Conservation (phyloP, 2,888 invertebrate genomes). For the Pseudococcus longispinus region DNA sequence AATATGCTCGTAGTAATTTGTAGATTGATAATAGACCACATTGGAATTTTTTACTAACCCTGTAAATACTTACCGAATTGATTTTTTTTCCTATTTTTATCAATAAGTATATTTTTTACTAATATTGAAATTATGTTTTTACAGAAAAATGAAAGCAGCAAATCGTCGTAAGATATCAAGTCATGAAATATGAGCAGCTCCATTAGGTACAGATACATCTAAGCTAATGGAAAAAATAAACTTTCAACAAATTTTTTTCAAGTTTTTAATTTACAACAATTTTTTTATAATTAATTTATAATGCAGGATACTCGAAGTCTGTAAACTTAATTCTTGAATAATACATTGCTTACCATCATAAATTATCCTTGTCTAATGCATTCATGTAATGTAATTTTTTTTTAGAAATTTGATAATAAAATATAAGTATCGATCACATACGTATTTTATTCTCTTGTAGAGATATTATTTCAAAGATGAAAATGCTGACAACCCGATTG, state of each 20-base stretch:
- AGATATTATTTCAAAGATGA: background rate
- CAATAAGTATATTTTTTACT: background rate
- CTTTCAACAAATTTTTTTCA: background rate
- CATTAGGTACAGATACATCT: background rate
- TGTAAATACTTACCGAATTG: too few relatives aligned
- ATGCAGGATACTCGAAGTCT: background rate
- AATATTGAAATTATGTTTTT: background rate
- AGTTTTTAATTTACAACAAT: background rate
- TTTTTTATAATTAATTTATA: background rate
- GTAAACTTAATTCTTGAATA: background rate
- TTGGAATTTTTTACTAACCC: too few relatives aligned
- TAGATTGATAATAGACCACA: too few relatives aligned
- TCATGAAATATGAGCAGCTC: background rate
- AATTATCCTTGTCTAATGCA: too few relatives aligned
- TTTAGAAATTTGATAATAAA: too few relatives aligned
- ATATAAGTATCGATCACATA: too few relatives aligned
- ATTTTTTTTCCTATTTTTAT: background rate
- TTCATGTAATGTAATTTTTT: too few relatives aligned
- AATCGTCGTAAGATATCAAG: background rate
- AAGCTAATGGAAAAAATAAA: background rate
- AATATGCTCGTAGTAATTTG: too few relatives aligned
- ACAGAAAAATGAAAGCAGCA: background rate
- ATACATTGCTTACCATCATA: too few relatives aligned
- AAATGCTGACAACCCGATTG: too few relatives aligned
- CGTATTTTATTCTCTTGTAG: too few relatives aligned